Conservation (phyloP, 2,797 vertebrate species). For the Halcyon leucocephala region DNA sequence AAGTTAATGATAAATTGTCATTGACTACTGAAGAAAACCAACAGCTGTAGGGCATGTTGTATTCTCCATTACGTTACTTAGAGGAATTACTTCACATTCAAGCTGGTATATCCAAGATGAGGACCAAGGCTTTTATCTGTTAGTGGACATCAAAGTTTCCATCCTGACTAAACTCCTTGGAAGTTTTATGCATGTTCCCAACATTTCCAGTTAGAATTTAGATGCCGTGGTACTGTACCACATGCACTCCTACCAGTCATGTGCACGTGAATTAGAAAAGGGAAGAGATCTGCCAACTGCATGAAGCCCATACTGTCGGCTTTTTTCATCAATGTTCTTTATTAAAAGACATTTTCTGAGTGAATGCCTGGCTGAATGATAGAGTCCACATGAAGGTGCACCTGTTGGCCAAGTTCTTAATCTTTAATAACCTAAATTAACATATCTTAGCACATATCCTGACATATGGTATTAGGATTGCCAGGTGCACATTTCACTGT, state of each 20-base stretch:
- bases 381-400: neutral
- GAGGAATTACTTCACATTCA: neutral
- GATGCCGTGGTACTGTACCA: neutral
- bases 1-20: neutral
- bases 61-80: neutral
- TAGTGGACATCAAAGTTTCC: neutral
- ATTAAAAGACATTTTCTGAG: neutral
- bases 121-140: neutral
- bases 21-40: neutral
- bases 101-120: neutral
- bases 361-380: neutral
- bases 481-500: conserved; percentile 9
- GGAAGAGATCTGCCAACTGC: neutral
- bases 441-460: neutral
- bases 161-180: neutral
- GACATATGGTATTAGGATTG: neutral
- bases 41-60: neutral
- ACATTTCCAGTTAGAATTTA: neutral
- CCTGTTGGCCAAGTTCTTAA: neutral
- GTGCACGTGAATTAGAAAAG: neutral
- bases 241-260: neutral
- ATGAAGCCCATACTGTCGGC: neutral
- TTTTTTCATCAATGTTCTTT: neutral
- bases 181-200: neutral
- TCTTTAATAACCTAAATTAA: conserved; percentile 15